Percentiles rank a stretch among this genome's conserved stretches.
Evolutionary conservation across 2,797 vertebrate species (phyloP).

Genomic region (Pipistrellus nathusii): DNA sequence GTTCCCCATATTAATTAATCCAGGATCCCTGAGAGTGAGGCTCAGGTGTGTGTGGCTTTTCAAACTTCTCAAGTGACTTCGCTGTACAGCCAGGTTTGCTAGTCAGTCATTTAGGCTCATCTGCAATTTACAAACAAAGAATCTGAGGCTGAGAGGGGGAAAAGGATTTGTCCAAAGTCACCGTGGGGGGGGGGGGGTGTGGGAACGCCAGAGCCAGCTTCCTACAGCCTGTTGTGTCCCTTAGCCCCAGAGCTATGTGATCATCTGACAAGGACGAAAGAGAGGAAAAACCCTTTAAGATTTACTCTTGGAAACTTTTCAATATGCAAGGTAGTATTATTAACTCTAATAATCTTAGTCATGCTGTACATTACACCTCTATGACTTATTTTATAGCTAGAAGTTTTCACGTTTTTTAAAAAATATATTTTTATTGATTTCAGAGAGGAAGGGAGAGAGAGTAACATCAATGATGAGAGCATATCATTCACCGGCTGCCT

Average conservation of each 20-base stretch:
- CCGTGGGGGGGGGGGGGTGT: neutral
- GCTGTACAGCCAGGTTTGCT: neutral
- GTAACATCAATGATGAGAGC: too few relatives aligned
- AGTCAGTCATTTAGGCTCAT: neutral
- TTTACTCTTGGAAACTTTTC: neutral
- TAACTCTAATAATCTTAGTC: neutral
- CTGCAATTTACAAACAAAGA: neutral
- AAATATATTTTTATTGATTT: too few relatives aligned
- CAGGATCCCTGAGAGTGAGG: neutral
- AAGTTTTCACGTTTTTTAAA: neutral
- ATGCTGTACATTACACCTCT: neutral
- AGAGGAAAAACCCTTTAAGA: neutral
- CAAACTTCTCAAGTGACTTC: constrained; percentile 14
- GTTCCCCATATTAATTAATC: neutral
- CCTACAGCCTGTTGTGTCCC: neutral
- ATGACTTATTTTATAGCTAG: neutral
- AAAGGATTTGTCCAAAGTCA: neutral
- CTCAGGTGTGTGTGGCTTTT: neutral
- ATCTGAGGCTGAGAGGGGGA: neutral
- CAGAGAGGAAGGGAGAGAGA: too few relatives aligned
- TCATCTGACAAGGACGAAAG: neutral
- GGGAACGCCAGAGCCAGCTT: neutral
- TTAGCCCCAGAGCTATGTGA: neutral
- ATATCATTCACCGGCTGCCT: too few relatives aligned
- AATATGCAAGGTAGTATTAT: neutral